Base-by-base conservation (phyloP, 30 jellyfish, hydroid and myxozoan genomes). In the Mastigias papua region DNA sequence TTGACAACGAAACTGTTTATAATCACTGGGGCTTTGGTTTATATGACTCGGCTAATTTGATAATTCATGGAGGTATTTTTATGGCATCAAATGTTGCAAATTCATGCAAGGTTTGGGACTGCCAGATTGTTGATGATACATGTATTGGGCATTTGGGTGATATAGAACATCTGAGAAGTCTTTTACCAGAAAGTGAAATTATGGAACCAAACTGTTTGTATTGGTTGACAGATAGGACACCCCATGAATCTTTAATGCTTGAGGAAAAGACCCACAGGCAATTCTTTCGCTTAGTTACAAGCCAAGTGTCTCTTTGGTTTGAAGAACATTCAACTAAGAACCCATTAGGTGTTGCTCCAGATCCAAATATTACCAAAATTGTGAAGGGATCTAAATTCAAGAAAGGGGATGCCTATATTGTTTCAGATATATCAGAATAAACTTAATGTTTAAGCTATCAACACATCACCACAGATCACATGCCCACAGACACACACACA, bases 201-300 rank as follows among this genome's bases (percentile, higher is more conserved):
- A 76, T 90, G 97, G 34, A 76, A 19, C 51, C 42, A 74, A 90
- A 90, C 37, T 54, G 48, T 29, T 8, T 90, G 19, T 90, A 90
- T 61, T 90, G 97, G 97, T 50, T 90, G 29, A 90, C 97, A 31
- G 95, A 90, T 68, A 84, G 95, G 17, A 90, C 97, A 33, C 97
- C 97, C 8, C 97, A 82, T 69, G 97, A 82, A 82, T 90, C 95
- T 2, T 71, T 90, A 25, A 92, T 89, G 13, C 54, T 90, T 69
- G 29, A 60, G 28, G 34, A 90, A 32, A 33, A 69, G 19, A 81
- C 86, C 0, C 26, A 83, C 77, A 74, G 97, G 28, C 97, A 90
- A 34, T 90, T 21, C 65, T 51, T 90, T 68, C 87, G 97, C 6
- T 51, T 90, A 0, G 97, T 90, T 1, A 90, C 97, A 74, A 77